A percentile compares a stretch with the other conserved stretches of the same genome.
These are phyloP conservation scores for Orycteropus afer DNA, from an alignment of 2,113 vertebrate species.

Conservation along the genomic window DNA sequence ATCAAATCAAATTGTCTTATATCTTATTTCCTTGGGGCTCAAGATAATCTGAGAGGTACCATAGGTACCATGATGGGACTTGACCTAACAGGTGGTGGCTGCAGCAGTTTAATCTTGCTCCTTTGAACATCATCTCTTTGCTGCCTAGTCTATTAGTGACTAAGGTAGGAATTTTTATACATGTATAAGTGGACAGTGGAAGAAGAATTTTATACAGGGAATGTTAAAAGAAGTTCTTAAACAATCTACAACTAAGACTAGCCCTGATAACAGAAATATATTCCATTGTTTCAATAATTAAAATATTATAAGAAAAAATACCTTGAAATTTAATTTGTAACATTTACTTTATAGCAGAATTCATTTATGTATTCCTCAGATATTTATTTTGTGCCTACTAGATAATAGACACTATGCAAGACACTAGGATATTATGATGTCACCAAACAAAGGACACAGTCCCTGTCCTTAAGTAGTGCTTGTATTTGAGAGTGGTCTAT, in stretches of 20 bases:
- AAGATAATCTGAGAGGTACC: neutral
- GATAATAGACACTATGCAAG: neutral
- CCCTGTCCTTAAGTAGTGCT: neutral
- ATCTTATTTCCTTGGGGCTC: neutral
- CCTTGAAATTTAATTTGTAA: conserved; percentile 46
- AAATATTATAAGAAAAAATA: conserved; percentile 40
- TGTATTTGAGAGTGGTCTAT: neutral
- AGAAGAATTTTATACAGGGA: conserved; percentile 39
- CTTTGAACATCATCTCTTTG: conserved; percentile 38
- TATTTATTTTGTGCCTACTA: conserved; percentile 15
- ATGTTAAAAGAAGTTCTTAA: conserved; percentile 34
- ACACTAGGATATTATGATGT: neutral
- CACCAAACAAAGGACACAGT: neutral
- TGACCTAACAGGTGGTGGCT: neutral
- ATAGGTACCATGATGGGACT: conserved; percentile 7
- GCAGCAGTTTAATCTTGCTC: conserved; percentile 13
- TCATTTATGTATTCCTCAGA: conserved; percentile 4
- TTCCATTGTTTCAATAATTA: conserved; percentile 48
- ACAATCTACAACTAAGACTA: neutral
- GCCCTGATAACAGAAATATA: neutral
- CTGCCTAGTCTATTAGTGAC: neutral
- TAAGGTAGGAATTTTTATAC: conserved; percentile 44
- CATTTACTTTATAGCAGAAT: conserved; percentile 5
- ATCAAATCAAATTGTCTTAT: neutral
- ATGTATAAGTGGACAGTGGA: neutral